Percentiles rank a stretch among this genome's conserved stretches.
Conservation (phyloP, 2,113 vertebrate species). For the Lipophrys pholis region DNA sequence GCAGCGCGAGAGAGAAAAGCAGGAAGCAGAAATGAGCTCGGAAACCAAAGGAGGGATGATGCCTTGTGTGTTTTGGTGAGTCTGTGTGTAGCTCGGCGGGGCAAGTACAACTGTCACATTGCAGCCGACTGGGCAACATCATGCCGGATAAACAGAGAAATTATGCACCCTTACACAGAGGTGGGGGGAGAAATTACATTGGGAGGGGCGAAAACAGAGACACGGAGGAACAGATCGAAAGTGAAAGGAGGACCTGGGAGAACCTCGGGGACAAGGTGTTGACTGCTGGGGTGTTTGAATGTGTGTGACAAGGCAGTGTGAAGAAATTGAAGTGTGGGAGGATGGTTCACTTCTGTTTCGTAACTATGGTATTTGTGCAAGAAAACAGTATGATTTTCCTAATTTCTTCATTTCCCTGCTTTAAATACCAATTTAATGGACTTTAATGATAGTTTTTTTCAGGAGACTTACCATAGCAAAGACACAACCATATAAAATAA, state of each 20-base stretch:
- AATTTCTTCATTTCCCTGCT: background rate
- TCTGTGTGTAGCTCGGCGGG: slow-evolving; percentile 14
- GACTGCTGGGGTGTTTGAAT: slow-evolving; percentile 49
- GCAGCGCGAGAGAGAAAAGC: slow-evolving; percentile 57
- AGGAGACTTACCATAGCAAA: background rate
- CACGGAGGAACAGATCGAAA: slow-evolving; percentile 45
- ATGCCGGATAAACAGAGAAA: slow-evolving; percentile 70
- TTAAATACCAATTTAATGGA: background rate
- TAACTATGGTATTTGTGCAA: background rate
- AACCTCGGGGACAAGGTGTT: slow-evolving; percentile 48
- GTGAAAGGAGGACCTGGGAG: slow-evolving; percentile 35
- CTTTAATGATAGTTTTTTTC: background rate
- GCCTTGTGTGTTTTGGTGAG: background rate
- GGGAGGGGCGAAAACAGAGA: slow-evolving; percentile 48
- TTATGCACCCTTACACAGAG: slow-evolving; percentile 49
- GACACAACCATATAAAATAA: background rate
- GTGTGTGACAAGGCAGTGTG: slow-evolving; percentile 39
- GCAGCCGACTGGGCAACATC: slow-evolving; percentile 68
- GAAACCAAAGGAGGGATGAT: slow-evolving; percentile 39
- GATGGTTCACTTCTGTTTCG: slow-evolving; percentile 33
- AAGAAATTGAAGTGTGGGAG: slow-evolving; percentile 33
- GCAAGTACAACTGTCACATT: slow-evolving; percentile 67
- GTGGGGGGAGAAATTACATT: slow-evolving; percentile 21
- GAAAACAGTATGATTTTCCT: background rate
- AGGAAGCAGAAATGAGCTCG: slow-evolving; percentile 43